Conservation (phyloP, 2,113 vertebrate species). For the Acinonyx jubatus region DNA sequence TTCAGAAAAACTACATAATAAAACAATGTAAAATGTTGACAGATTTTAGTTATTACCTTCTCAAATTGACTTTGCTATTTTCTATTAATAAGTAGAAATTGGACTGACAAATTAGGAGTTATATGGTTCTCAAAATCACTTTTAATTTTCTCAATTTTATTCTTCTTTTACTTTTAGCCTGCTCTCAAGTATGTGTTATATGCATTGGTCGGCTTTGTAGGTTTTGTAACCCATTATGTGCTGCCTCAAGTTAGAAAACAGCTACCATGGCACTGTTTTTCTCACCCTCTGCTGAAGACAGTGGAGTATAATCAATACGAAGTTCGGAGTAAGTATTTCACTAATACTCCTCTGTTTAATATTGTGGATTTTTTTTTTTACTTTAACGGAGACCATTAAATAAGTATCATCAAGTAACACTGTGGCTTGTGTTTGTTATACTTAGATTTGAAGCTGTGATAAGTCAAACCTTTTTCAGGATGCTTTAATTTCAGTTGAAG, state of each 20-base stretch:
- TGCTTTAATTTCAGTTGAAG: not conserved
- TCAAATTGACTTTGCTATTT: not conserved
- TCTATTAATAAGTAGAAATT: not conserved
- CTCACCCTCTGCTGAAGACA: constrained; percentile 96
- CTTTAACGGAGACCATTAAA: not conserved
- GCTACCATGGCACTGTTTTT: constrained; percentile 98
- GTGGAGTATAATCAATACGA: constrained; percentile 98
- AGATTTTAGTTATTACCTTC: constrained; percentile 34
- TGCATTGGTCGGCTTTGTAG: constrained; percentile 92
- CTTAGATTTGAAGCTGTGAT: not conserved
- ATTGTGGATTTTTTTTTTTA: not conserved
- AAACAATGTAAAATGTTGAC: not conserved
- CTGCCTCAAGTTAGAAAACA: constrained; percentile 98
- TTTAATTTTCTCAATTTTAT: constrained; percentile 49
- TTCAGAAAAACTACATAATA: not conserved
- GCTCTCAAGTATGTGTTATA: constrained; percentile 97
- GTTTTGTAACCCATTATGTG: constrained; percentile 95
- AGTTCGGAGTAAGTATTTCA: constrained; percentile 92
- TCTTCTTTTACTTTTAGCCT: constrained; percentile 89
- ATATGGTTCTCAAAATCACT: not conserved
- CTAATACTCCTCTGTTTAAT: not conserved
- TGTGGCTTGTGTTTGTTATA: not conserved
- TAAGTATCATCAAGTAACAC: not conserved
- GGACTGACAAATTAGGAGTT: not conserved
- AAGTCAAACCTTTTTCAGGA: not conserved